Conservation (phyloP, 2,797 vertebrate species). For the Gobionotothen gibberifrons region DNA sequence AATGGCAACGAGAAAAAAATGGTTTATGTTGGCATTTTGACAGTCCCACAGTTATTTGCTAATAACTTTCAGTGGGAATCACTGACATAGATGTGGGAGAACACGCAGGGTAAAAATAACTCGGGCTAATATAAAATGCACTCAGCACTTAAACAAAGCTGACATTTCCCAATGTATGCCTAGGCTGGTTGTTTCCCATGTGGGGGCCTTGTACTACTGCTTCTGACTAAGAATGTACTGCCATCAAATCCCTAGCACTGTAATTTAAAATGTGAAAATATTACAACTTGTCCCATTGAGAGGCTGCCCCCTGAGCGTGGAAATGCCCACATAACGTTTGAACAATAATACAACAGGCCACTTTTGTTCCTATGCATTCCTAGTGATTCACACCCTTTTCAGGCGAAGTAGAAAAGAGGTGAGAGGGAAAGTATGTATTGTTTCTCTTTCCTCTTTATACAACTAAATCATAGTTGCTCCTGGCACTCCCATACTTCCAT, state of each 20-base stretch:
- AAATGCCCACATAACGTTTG: not conserved
- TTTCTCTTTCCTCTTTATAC: constrained; percentile 18
- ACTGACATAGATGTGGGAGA: constrained; percentile 14
- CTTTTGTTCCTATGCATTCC: not conserved
- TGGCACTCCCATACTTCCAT: constrained; percentile 54
- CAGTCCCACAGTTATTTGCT: constrained; percentile 16
- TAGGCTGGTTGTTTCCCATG: constrained; percentile 20
- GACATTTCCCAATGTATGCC: constrained; percentile 34
- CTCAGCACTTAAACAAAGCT: constrained; percentile 41
- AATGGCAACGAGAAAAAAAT: constrained; percentile 1
- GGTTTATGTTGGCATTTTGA: constrained; percentile 23
- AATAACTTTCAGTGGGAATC: constrained; percentile 30
- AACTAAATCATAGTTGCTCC: constrained; percentile 44
- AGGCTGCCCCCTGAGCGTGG: not conserved
- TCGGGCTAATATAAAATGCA: constrained; percentile 31
- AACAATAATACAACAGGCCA: constrained; percentile 1
- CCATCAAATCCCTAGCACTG: not conserved
- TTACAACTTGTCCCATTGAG: not conserved
- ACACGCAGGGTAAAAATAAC: constrained; percentile 15
- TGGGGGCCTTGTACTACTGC: constrained; percentile 3
- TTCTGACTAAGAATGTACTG: constrained; percentile 21
- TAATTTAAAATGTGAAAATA: constrained; percentile 11
- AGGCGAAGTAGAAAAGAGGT: not conserved
- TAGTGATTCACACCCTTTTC: constrained; percentile 12
- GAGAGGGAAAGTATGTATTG: constrained; percentile 2